Evolutionary conservation across 1,140 invertebrate species (phyloP).

Genomic region (Drosophila tani): DNA sequence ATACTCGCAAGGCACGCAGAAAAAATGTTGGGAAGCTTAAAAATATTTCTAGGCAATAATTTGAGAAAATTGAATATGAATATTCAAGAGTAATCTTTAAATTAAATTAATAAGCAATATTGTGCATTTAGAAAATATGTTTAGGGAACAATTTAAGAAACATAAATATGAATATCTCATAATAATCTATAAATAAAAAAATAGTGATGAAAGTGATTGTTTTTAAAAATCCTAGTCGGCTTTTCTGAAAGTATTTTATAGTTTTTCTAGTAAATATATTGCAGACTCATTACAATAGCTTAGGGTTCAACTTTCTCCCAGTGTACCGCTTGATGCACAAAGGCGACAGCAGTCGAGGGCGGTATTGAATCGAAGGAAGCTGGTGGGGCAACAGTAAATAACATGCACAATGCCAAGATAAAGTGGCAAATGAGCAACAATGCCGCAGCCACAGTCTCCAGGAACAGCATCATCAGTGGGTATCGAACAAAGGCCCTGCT

Average conservation of each 20-base stretch:
- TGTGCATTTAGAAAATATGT: too few relatives aligned
- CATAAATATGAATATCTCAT: too few relatives aligned
- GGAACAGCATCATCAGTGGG: conserved; percentile 47
- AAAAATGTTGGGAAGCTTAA: not conserved
- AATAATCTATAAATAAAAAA: too few relatives aligned
- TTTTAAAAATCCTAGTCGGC: not conserved
- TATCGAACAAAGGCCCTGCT: conserved; percentile 73
- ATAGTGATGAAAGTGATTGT: too few relatives aligned
- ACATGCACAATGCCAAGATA: conserved; percentile 81
- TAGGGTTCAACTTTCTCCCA: not conserved
- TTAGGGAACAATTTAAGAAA: too few relatives aligned
- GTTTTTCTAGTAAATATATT: too few relatives aligned
- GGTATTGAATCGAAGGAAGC: conserved; percentile 49
- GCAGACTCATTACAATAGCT: too few relatives aligned
- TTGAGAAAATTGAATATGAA: not conserved
- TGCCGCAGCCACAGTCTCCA: conserved; percentile 30
- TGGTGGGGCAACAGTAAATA: conserved; percentile 66
- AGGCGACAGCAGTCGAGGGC: conserved; percentile 21
- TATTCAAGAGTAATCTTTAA: too few relatives aligned
- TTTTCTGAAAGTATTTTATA: not conserved
- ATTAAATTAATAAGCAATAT: too few relatives aligned
- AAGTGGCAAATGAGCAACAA: conserved; percentile 75
- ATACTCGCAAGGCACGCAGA: conserved; percentile 5
- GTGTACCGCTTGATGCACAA: conserved; percentile 32
- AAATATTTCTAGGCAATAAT: too few relatives aligned